These are phyloP conservation scores for Nomada ruficornis DNA, from an alignment of 2,888 invertebrate genomes.

Conservation along the genomic window DNA sequence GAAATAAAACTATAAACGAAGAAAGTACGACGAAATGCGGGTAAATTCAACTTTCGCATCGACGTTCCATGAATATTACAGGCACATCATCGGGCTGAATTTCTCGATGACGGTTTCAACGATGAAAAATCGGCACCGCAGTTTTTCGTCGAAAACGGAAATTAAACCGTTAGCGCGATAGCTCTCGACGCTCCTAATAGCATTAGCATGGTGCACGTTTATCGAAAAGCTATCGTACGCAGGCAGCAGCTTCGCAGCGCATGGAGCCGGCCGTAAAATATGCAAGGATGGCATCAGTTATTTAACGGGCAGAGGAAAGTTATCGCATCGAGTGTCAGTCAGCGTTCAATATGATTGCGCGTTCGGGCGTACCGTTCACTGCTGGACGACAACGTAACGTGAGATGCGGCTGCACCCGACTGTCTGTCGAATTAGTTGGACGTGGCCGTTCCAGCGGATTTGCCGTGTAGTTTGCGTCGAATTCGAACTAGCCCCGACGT, in stretches of 20 bases:
- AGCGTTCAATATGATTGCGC: slow-evolving; percentile 51
- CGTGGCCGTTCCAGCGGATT: slow-evolving; percentile 31
- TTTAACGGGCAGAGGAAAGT: slow-evolving; percentile 26
- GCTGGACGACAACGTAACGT: slow-evolving; percentile 26
- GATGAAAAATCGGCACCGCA: slow-evolving; percentile 1
- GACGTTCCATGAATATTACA: neutral
- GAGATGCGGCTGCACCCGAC: slow-evolving; percentile 19
- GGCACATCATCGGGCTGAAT: neutral
- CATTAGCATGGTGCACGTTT: slow-evolving; percentile 31
- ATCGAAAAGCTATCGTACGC: slow-evolving; percentile 26
- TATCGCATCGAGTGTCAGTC: slow-evolving; percentile 39
- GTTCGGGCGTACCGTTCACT: slow-evolving; percentile 25
- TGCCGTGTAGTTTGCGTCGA: slow-evolving; percentile 33
- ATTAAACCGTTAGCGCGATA: slow-evolving; percentile 22
- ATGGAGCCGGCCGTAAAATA: slow-evolving; percentile 25
- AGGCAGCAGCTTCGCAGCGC: neutral
- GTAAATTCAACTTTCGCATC: neutral
- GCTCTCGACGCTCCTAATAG: neutral
- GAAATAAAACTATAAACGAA: neutral
- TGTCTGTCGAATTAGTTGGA: slow-evolving; percentile 48
- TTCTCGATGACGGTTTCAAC: neutral
- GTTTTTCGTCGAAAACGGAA: slow-evolving; percentile 12
- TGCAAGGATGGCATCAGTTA: slow-evolving; percentile 28
- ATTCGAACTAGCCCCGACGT: slow-evolving; percentile 30
- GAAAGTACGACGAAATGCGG: neutral